These are phyloP conservation scores for Argyra leucocephala DNA, from an alignment of 2,888 invertebrate genomes.

Conservation along the genomic window DNA sequence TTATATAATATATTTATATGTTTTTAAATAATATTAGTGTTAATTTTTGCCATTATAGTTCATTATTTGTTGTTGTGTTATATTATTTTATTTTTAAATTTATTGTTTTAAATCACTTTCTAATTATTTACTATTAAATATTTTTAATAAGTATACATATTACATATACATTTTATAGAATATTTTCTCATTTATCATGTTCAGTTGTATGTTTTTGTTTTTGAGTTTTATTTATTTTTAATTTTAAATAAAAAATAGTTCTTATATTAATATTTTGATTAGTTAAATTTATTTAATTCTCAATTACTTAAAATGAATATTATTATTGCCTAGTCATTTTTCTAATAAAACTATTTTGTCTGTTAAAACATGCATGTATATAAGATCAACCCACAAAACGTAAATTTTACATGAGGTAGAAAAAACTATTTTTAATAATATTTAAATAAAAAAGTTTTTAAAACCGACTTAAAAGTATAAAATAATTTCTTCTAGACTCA, in stretches of 20 bases:
- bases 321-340: too few species aligned
- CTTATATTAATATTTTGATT: neutral
- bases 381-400: too few species aligned
- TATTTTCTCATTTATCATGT: neutral
- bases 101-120: constrained; percentile 2
- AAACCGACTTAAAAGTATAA: too few species aligned
- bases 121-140: neutral
- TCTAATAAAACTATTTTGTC: too few species aligned
- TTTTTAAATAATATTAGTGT: neutral
- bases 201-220: neutral
- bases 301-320: too few species aligned
- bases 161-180: neutral
- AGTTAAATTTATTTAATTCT: too few species aligned
- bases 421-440: too few species aligned
- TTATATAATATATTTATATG: neutral
- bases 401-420: too few species aligned
- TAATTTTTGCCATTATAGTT: constrained; percentile 1
- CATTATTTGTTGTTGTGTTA: neutral
- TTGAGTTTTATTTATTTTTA: too few species aligned
- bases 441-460: too few species aligned
- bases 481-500: too few species aligned
- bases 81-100: neutral
- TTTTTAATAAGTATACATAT: neutral
- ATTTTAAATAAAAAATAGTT: constrained; percentile 1
- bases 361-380: too few species aligned